Percentiles rank a stretch among this genome's conserved stretches.
phyloP scores from a whole-genome alignment of 1,140 invertebrate genomes.

The Saccostrea glomerata region DNA sequence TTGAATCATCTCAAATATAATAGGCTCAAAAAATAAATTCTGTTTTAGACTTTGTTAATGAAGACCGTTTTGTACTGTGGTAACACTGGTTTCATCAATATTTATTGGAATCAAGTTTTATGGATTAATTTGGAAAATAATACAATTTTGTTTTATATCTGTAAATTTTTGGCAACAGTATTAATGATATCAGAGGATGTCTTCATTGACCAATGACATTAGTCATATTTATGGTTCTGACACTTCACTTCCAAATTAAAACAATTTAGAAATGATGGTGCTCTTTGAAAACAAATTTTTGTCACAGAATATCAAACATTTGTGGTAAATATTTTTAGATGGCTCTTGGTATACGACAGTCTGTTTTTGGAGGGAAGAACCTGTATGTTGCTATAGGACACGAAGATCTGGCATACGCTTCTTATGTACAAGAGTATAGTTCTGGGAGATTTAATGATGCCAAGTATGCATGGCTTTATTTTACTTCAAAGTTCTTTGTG shows the following conservation, averaged over 20 bases:
- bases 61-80: not conserved
- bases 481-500: not conserved
- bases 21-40: not conserved
- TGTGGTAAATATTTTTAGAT: slow-evolving; percentile 80
- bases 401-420: slow-evolving; percentile 94
- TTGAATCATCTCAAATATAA: not conserved
- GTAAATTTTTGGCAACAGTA: too few species aligned
- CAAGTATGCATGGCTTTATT: slow-evolving; percentile 78
- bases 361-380: slow-evolving; percentile 90
- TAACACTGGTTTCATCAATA: not conserved
- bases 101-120: not conserved
- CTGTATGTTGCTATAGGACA: slow-evolving; percentile 91
- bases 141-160: too few species aligned
- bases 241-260: not conserved
- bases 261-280: not conserved
- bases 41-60: too few species aligned
- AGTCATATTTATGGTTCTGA: not conserved
- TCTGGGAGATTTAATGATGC: slow-evolving; percentile 90
- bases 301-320: not conserved
- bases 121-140: too few species aligned
- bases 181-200: too few species aligned
- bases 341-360: slow-evolving; percentile 86
- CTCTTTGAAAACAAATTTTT: too few species aligned
- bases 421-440: slow-evolving; percentile 94
- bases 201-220: too few species aligned